These are phyloP conservation scores for Theonella swinhoei DNA, from an alignment of 37 sponge, comb jelly and placozoan genomes.

Conservation along the genomic window DNA sequence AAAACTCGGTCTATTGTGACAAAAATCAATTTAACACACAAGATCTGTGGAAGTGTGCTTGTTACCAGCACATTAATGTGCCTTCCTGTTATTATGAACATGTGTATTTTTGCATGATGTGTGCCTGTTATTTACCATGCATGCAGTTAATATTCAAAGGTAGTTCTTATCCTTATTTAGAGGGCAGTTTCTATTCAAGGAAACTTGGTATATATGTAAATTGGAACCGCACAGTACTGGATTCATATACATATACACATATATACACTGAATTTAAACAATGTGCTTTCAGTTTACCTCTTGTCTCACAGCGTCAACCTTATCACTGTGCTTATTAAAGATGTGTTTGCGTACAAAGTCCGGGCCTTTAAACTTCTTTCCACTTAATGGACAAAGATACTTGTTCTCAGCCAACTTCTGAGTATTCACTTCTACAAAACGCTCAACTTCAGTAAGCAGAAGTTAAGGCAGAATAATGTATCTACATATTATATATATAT, in stretches of 20 bases:
- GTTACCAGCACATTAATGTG: too few relatives aligned
- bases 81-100: too few relatives aligned
- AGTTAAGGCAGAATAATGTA: constrained; percentile 26
- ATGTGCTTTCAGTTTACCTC: too few relatives aligned
- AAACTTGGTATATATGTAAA: background rate
- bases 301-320: constrained; percentile 80
- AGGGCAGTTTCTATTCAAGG: too few relatives aligned
- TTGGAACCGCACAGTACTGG: background rate
- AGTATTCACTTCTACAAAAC: constrained; percentile 88
- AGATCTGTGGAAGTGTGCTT: background rate
- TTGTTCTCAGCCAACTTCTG: constrained; percentile 86
- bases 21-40: background rate
- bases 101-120: too few relatives aligned
- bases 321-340: constrained; percentile 94
- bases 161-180: too few relatives aligned
- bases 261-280: too few relatives aligned
- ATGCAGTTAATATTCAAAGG: too few relatives aligned
- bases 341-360: constrained; percentile 99
- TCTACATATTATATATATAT: background rate
- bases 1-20: constrained; percentile 71
- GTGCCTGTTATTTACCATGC: too few relatives aligned
- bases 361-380: constrained; percentile 96
- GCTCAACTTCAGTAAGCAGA: constrained; percentile 80
- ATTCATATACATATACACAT: too few relatives aligned
- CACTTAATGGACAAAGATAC: constrained; percentile 97